Evolutionary conservation across 2,797 vertebrate species (phyloP).

Genomic region (Schizopygopsis malacanthus): DNA sequence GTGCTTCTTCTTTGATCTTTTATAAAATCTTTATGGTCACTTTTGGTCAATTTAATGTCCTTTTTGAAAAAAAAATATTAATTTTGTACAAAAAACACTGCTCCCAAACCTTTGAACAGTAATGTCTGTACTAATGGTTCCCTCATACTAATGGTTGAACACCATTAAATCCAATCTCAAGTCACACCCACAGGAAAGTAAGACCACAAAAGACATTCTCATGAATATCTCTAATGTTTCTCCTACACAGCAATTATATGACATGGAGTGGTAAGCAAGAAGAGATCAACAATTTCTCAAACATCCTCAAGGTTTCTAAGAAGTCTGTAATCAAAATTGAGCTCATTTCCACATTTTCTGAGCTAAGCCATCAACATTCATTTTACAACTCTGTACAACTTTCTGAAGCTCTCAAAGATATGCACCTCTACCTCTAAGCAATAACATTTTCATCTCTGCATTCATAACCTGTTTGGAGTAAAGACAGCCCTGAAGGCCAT

Average conservation of each 20-base stretch:
- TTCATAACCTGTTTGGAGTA: not conserved
- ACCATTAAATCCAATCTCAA: not conserved
- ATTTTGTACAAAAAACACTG: not conserved
- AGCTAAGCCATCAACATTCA: not conserved
- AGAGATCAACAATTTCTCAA: not conserved
- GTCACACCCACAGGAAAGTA: not conserved
- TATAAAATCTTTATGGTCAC: too few species aligned
- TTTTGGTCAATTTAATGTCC: too few species aligned
- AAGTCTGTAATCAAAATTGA: not conserved
- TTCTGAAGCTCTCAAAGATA: not conserved
- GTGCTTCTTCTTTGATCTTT: too few species aligned
- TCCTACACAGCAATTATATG: not conserved
- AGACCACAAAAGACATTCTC: constrained; percentile 6
- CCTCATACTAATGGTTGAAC: not conserved
- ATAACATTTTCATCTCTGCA: not conserved
- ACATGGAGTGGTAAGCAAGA: not conserved
- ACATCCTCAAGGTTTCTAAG: not conserved
- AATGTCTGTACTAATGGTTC: not conserved
- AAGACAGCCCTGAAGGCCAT: not conserved
- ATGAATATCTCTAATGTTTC: not conserved
- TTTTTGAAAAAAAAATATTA: not conserved
- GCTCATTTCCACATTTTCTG: not conserved
- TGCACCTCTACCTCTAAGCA: not conserved
- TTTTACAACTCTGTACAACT: not conserved
- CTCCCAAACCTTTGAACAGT: not conserved